phyloP scores from a whole-genome alignment of 2,113 vertebrate species.

The Ammospiza nelsoni region DNA sequence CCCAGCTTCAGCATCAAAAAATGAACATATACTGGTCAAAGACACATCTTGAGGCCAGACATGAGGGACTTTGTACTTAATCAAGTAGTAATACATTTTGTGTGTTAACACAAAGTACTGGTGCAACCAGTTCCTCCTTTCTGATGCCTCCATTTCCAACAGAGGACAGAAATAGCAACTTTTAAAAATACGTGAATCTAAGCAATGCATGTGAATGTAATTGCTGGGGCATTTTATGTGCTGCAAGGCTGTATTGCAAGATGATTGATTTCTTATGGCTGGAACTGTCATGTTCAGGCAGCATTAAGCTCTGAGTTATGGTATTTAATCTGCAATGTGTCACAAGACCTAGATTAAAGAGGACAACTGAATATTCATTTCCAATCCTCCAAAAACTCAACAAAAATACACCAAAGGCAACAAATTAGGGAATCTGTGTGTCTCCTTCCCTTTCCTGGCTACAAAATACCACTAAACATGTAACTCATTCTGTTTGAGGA shows the following conservation, averaged over 20 bases:
- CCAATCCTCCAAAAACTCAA: neutral
- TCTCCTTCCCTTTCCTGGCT: constrained; percentile 24
- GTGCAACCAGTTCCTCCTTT: neutral
- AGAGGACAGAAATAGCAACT: neutral
- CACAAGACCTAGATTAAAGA: constrained; percentile 41
- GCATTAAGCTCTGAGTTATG: constrained; percentile 13
- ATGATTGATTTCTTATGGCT: constrained; percentile 65
- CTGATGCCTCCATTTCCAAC: neutral
- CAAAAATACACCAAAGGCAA: neutral
- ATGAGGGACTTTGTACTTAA: accelerated
- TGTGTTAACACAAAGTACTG: neutral
- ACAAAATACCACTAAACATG: neutral
- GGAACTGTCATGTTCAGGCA: constrained; percentile 47
- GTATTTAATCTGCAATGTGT: constrained; percentile 45
- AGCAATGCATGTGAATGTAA: neutral
- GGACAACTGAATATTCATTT: constrained; percentile 51
- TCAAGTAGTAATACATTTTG: neutral
- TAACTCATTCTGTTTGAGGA: neutral
- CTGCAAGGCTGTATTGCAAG: constrained; percentile 14
- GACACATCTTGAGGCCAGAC: accelerated
- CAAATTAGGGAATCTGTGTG: neutral
- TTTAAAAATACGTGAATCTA: neutral
- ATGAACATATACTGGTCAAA: neutral
- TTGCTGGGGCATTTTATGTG: constrained; percentile 37
- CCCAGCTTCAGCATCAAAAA: neutral